Conservation (phyloP, 2,888 invertebrate species). For the Tenthredo distinguenda region DNA sequence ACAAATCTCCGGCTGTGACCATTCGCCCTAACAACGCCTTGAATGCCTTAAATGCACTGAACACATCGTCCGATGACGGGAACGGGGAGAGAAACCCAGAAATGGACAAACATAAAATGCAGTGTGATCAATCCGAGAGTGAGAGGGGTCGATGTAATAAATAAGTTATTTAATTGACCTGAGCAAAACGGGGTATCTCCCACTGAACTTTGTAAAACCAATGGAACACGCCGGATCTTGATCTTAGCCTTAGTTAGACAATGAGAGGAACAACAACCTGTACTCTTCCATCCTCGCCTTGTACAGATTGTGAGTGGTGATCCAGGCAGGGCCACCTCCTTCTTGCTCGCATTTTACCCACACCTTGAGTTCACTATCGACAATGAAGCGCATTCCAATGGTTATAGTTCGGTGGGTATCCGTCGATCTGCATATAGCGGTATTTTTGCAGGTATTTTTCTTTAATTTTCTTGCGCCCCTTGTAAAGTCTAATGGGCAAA, state of each 20-base stretch:
- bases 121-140: slow-evolving; percentile 57
- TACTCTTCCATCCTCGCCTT: background rate
- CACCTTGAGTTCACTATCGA: background rate
- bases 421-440: background rate
- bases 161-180: slow-evolving; percentile 37
- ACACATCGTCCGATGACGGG: slow-evolving; percentile 60
- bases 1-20: slow-evolving; percentile 34
- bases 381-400: background rate
- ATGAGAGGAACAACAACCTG: background rate
- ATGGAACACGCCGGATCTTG: background rate
- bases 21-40: slow-evolving; percentile 30
- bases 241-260: background rate
- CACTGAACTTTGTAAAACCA: slow-evolving; percentile 20
- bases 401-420: slow-evolving; percentile 16
- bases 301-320: background rate
- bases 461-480: background rate
- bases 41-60: slow-evolving; percentile 55
- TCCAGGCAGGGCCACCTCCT: background rate
- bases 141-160: slow-evolving; percentile 33
- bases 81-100: slow-evolving; percentile 58
- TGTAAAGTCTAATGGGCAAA: background rate
- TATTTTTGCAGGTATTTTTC: slow-evolving; percentile 3
- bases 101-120: slow-evolving; percentile 62
- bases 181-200: background rate
- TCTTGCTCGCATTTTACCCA: background rate